Conservation (phyloP, 1,140 invertebrate genomes). For the Tetraneura akinire region DNA sequence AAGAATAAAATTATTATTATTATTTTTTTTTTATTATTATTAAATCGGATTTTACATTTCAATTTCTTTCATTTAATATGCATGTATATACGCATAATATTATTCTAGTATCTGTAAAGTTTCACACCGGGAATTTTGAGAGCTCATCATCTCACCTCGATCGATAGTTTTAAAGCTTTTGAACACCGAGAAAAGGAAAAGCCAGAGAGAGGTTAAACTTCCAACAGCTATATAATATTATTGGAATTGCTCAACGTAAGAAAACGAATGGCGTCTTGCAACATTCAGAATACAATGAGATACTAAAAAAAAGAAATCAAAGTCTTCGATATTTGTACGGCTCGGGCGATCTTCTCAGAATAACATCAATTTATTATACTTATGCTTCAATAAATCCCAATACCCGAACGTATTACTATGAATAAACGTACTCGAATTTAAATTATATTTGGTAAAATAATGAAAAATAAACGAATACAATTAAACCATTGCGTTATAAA, state of each 20-base stretch:
- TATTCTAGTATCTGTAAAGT: conserved; percentile 6
- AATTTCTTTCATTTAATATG: background rate
- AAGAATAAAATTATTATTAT: no score
- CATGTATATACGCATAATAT: background rate
- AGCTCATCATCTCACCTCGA: conserved; percentile 45
- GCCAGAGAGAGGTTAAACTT: background rate
- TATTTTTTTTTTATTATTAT: background rate
- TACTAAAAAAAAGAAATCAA: conserved; percentile 22
- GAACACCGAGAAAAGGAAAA: conserved; percentile 16
- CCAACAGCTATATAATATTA: conserved; percentile 20
- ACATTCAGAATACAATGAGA: conserved; percentile 33
- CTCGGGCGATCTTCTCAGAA: background rate
- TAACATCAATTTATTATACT: conserved; percentile 16
- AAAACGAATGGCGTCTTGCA: conserved; percentile 31
- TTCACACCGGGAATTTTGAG: conserved; percentile 34
- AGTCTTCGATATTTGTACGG: background rate
- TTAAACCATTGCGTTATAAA: background rate
- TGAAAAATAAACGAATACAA: background rate
- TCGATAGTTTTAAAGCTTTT: conserved; percentile 43
- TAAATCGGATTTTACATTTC: conserved; percentile 23
- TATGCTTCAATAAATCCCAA: background rate
- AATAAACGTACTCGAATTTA: background rate
- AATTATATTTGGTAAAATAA: background rate
- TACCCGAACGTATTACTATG: no score
- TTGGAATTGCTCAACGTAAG: conserved; percentile 15